Evolutionary conservation across 2,797 vertebrate species (phyloP), one percentile per base, ranked within the genome.

Genomic region (Merluccius polli): DNA sequence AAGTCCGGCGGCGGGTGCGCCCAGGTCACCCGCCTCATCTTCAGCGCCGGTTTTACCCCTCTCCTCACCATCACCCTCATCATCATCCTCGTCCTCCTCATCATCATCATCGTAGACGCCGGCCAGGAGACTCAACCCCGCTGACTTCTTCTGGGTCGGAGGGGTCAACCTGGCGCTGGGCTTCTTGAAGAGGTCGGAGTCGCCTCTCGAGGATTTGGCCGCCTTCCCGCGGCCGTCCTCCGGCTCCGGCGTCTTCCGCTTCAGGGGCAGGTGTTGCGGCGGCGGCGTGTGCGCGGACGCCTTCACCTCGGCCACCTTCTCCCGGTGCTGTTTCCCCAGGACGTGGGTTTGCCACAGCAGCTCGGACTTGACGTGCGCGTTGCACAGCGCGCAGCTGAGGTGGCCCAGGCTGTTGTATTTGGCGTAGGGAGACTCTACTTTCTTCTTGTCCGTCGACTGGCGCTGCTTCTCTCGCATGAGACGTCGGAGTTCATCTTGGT

Each of bases 371-470:
- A 99, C 93, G 24, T 94, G 92, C 29, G 90, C 88, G 77, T 93
- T 93, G 86, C 98, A 99, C 38, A 98, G 77, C 1, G 85, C 80
- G 52, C 98, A 99, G 63, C 93, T 96, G 70, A 99, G 90, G 79
- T 98, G 95, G 0, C 94, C 97, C 48, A 96, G 85, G 44, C 94
- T 95, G 91, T 95, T 99, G 91, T 99, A 99, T 85, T 95, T 97
- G 21, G 91, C 96, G 59, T 96, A 95, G 0, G 97, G 96, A 27
- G 97, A 97, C 24, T 98, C 96, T 3, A 99, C 88, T 4, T 94
- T 94, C 77, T 95, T 97, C 84, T 92, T 93, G 0, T 92, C 94
- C 1, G 91, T 87, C 31, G 92, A 90, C 75, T 93, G 93, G 16
- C 94, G 94, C 89, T 98, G 95, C 81, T 97, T 98, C 81, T 94